phyloP scores from a whole-genome alignment of 2,888 invertebrate species.

The Thereva nobilitata region DNA sequence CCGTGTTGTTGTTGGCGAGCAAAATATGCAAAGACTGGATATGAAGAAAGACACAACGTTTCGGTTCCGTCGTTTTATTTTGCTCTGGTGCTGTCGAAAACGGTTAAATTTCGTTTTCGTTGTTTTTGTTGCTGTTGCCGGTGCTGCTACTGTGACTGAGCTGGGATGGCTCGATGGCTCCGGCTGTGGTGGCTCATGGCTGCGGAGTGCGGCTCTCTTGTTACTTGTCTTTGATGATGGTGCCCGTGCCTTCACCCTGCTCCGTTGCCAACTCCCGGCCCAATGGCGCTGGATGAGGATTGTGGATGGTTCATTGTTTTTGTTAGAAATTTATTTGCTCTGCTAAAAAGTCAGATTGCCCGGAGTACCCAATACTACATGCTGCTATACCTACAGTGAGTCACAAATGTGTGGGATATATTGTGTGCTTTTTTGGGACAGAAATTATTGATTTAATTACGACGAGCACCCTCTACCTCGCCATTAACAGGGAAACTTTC shows the following conservation, averaged over 20 bases:
- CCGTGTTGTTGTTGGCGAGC: conserved; percentile 30
- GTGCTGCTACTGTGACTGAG: conserved; percentile 10
- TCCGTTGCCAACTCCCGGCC: too few relatives aligned
- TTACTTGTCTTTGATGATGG: too few relatives aligned
- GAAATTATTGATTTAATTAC: conserved; percentile 34
- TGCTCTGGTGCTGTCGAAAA: conserved; percentile 22
- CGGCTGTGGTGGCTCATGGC: conserved; percentile 10
- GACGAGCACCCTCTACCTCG: conserved; percentile 17
- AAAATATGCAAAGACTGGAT: conserved; percentile 33
- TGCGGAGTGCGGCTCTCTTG: not conserved
- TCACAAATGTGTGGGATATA: conserved; percentile 22
- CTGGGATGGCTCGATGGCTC: conserved; percentile 10
- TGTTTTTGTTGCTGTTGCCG: conserved; percentile 9
- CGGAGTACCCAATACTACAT: not conserved
- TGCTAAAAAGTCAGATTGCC: conserved; percentile 33
- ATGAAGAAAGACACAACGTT: conserved; percentile 27
- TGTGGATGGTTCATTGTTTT: conserved; percentile 33
- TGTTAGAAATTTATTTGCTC: conserved; percentile 35
- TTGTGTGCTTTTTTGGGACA: conserved; percentile 21
- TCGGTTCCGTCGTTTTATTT: conserved; percentile 30
- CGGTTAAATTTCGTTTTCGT: not conserved
- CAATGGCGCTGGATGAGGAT: conserved; percentile 11
- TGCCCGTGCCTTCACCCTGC: too few relatives aligned
- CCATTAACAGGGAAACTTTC: too few relatives aligned
- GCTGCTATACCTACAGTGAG: conserved; percentile 23